phyloP scores from a whole-genome alignment of 2,113 vertebrate genomes.

The Hemichromis elongatus region DNA sequence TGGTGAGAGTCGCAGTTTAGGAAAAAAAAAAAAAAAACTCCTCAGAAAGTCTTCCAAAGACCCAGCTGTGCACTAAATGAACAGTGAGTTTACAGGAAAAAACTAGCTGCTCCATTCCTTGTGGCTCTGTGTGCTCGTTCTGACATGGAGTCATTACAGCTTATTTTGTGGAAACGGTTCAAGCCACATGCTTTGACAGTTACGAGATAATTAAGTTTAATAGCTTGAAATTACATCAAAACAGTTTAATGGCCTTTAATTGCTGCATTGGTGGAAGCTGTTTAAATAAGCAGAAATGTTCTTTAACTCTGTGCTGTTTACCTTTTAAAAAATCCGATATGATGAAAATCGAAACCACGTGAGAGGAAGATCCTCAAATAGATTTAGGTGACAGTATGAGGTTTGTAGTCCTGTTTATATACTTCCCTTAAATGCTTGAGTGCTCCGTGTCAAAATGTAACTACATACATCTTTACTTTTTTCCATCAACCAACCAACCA shows the following conservation, averaged over 20 bases:
- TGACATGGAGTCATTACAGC: not conserved
- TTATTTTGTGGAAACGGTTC: not conserved
- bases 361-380: not conserved
- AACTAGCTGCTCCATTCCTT: not conserved
- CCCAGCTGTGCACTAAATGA: not conserved
- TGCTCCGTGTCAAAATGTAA: not conserved
- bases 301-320: not conserved
- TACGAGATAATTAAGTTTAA: not conserved
- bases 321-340: not conserved
- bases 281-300: not conserved
- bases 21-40: not conserved
- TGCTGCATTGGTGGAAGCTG: not conserved
- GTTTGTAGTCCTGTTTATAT: not conserved
- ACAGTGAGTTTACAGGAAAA: not conserved
- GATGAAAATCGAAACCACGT: not conserved
- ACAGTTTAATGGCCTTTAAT: not conserved
- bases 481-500: not conserved
- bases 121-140: not conserved
- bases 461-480: not conserved
- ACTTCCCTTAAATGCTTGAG: not conserved
- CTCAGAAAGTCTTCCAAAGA: not conserved
- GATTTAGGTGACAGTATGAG: not conserved
- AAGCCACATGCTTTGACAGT: not conserved
- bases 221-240: not conserved
- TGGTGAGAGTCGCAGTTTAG: constrained; percentile 19